Conservation (phyloP, 2,113 vertebrate genomes). For the Leucoraja erinaceus region DNA sequence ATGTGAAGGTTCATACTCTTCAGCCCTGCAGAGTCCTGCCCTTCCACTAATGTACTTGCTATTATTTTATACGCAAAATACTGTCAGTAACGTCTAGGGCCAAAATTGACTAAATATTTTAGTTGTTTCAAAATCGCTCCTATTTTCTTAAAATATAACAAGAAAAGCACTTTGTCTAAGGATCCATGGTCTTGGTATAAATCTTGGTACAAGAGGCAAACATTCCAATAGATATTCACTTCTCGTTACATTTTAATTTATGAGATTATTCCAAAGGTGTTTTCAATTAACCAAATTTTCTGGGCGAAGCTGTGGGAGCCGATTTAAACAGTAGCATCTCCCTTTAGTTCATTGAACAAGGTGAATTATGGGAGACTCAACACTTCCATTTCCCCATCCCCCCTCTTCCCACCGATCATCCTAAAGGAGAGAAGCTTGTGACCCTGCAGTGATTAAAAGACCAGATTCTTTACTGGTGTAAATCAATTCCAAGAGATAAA, state of each 20-base stretch:
- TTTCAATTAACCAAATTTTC: background rate
- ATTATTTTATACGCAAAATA: background rate
- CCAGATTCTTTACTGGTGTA: background rate
- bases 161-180: background rate
- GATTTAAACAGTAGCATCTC: background rate
- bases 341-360: background rate
- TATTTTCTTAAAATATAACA: background rate
- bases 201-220: background rate
- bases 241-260: background rate
- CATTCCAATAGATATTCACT: background rate
- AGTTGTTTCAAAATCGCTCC: background rate
- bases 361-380: background rate
- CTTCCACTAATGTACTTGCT: background rate
- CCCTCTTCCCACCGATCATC: no score
- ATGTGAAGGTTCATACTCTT: no score
- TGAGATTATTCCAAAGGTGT: background rate
- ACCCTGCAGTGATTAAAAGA: background rate
- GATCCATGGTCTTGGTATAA: background rate
- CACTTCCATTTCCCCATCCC: no score
- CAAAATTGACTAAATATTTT: background rate
- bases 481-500: background rate
- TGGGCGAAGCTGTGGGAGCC: background rate
- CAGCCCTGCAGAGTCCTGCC: background rate
- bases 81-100: background rate
- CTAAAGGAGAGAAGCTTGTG: background rate